Percentiles rank a stretch among this genome's conserved stretches.
Evolutionary conservation across 2,888 invertebrate species (phyloP).

Genomic region (Agrilus cyanescens): DNA sequence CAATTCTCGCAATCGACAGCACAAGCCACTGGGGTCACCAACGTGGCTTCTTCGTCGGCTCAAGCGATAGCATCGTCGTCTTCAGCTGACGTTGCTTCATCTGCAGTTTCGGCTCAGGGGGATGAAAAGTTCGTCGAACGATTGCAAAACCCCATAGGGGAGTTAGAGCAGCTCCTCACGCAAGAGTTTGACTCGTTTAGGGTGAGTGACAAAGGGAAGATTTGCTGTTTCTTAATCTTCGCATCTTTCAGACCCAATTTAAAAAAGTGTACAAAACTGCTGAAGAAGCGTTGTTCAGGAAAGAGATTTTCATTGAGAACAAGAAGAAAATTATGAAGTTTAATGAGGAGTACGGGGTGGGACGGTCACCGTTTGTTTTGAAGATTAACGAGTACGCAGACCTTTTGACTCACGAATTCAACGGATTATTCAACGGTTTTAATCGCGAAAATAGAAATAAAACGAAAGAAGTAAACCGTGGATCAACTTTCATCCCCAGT

Average conservation of each 20-base stretch:
- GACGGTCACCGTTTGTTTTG: conserved; percentile 25
- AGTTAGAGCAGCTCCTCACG: conserved; percentile 7
- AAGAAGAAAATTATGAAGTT: conserved; percentile 27
- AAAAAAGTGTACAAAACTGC: conserved; percentile 27
- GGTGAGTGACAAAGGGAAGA: conserved; percentile 1
- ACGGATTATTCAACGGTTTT: conserved; percentile 29
- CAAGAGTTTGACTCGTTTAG: conserved; percentile 11
- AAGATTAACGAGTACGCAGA: conserved; percentile 30
- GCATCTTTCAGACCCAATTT: conserved; percentile 21
- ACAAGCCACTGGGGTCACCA: too few species aligned
- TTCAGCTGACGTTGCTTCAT: too few species aligned
- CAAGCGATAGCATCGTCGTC: too few species aligned
- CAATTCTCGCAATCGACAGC: too few species aligned
- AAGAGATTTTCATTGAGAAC: conserved; percentile 32
- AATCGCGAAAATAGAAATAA: conserved; percentile 17
- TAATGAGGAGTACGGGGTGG: conserved; percentile 29
- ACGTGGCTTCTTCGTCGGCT: too few species aligned
- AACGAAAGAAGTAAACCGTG: conserved; percentile 11
- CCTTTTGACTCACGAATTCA: conserved; percentile 31
- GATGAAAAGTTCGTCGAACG: too few species aligned
- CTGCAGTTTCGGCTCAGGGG: not conserved
- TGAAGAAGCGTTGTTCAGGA: conserved; percentile 26
- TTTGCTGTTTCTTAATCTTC: not conserved
- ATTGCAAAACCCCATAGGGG: not conserved
- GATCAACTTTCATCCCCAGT: conserved; percentile 27